Evolutionary conservation across 2,113 vertebrate genomes (phyloP).

Genomic region (Argyrosomus japonicus): DNA sequence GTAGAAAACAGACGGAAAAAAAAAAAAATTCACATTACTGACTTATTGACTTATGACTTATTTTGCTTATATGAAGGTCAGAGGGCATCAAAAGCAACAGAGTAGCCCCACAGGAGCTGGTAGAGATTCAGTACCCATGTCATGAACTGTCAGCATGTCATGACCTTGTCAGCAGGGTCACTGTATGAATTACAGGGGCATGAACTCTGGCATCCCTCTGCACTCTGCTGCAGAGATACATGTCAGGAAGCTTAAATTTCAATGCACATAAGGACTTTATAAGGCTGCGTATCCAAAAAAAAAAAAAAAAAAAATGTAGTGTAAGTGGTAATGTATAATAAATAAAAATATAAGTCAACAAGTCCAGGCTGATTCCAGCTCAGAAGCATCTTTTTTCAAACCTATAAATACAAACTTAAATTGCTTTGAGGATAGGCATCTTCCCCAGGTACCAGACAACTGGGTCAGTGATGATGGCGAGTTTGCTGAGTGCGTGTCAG

Average conservation of each 20-base stretch:
- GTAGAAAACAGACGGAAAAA: neutral
- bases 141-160: neutral
- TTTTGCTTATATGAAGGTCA: slow-evolving; percentile 11
- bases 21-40: no score
- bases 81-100: neutral
- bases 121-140: neutral
- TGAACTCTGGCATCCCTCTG: neutral
- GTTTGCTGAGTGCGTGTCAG: neutral
- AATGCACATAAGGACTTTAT: neutral
- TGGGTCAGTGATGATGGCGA: neutral
- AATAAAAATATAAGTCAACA: neutral
- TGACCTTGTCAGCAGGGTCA: neutral
- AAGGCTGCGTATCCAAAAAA: neutral
- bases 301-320: no score
- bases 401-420: neutral
- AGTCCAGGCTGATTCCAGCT: neutral
- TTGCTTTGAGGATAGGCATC: neutral
- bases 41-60: no score
- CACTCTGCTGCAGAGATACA: neutral
- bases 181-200: neutral
- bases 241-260: neutral
- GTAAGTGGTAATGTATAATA: no score
- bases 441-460: neutral
- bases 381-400: neutral
- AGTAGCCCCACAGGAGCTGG: neutral